Percentiles rank a stretch among this genome's conserved stretches.
These are phyloP conservation scores for Pseudanteris insignis DNA, from an alignment of 2,888 invertebrate species.

Conservation along the genomic window DNA sequence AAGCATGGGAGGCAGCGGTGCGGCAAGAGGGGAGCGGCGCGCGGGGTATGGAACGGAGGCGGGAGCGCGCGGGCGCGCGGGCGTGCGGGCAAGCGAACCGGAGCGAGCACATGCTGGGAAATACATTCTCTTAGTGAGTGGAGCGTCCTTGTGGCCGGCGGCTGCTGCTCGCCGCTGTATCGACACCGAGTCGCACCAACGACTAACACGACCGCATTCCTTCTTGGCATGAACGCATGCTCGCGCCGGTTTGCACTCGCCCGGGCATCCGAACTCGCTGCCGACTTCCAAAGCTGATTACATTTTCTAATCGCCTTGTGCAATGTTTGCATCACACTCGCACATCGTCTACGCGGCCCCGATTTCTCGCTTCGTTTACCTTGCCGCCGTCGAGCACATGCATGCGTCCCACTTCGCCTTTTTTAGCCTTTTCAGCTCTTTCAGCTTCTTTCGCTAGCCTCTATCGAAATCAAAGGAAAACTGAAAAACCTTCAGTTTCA, in stretches of 20 bases:
- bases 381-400: constrained; percentile 1
- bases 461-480: too few species aligned
- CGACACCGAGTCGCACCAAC: constrained; percentile 33
- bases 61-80: too few species aligned
- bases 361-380: constrained; percentile 11
- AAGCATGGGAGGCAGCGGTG: too few species aligned
- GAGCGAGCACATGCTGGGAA: constrained; percentile 19
- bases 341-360: constrained; percentile 9
- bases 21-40: too few species aligned
- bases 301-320: constrained; percentile 33
- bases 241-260: too few species aligned
- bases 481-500: not conserved
- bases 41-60: too few species aligned
- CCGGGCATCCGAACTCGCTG: too few species aligned
- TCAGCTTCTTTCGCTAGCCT: constrained; percentile 5
- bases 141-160: constrained; percentile 43
- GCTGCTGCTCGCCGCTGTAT: constrained; percentile 38
- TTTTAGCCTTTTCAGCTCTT: too few species aligned
- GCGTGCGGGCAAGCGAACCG: too few species aligned
- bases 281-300: constrained; percentile 31
- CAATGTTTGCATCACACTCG: constrained; percentile 21
- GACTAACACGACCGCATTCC: constrained; percentile 68
- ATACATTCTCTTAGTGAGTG: constrained; percentile 38
- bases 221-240: constrained; percentile 65
- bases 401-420: too few species aligned